Percentiles rank a stretch among this genome's conserved stretches.
phyloP scores from a whole-genome alignment of 2,113 vertebrate species.

The Plestiodon gilberti region DNA sequence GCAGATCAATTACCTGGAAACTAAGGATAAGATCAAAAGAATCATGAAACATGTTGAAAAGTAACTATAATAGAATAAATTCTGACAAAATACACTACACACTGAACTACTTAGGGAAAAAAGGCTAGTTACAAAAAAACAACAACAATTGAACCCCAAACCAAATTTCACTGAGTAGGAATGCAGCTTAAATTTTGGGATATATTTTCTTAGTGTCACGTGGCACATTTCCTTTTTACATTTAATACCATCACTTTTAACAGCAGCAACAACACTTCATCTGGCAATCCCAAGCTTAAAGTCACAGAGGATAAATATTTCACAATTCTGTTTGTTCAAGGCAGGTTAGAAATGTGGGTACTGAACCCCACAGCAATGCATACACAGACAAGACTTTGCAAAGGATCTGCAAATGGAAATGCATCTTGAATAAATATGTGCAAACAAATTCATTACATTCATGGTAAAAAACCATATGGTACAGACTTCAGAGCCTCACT shows the following conservation, averaged over 20 bases:
- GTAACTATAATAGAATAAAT: too few species aligned
- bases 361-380: conserved; percentile 32
- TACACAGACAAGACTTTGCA: conserved; percentile 40
- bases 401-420: conserved; percentile 19
- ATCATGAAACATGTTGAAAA: too few species aligned
- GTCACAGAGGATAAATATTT: conserved; percentile 61
- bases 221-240: conserved; percentile 61
- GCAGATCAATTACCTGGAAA: too few species aligned
- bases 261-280: conserved; percentile 63
- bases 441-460: conserved; percentile 35
- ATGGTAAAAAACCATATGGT: background rate
- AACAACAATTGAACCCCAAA: too few species aligned
- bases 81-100: too few species aligned
- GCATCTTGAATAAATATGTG: conserved; percentile 53
- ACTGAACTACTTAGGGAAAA: too few species aligned
- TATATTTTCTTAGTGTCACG: conserved; percentile 53
- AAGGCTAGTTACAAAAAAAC: too few species aligned
- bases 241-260: conserved; percentile 58
- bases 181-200: too few species aligned
- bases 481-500: background rate
- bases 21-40: too few species aligned
- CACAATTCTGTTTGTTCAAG: conserved; percentile 50
- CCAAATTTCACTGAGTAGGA: too few species aligned
- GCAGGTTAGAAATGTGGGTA: conserved; percentile 42
- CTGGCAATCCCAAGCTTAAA: conserved; percentile 46